A percentile compares a stretch with the other conserved stretches of the same genome.
Conservation (phyloP, 2,797 vertebrate species). For the Sebastes kiyomatsui region DNA sequence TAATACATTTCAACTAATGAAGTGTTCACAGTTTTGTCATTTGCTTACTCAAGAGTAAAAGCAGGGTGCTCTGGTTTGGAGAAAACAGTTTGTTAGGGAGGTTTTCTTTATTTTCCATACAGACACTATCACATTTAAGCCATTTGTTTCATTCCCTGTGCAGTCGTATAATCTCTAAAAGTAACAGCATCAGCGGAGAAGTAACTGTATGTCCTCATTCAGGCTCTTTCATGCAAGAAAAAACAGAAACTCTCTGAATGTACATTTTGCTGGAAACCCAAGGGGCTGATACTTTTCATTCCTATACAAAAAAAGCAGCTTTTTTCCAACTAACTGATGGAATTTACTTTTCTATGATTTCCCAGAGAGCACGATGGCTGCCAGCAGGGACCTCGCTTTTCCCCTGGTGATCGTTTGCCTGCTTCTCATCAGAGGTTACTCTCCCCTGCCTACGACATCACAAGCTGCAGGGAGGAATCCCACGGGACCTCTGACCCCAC, state of each 20-base stretch:
- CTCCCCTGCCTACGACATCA: conserved; percentile 27
- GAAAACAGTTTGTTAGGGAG: not conserved
- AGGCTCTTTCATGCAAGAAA: not conserved
- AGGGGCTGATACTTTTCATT: not conserved
- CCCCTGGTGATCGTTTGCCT: conserved; percentile 55
- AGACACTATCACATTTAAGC: not conserved
- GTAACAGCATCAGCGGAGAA: not conserved
- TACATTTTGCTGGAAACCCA: conserved; percentile 5
- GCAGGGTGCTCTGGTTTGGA: not conserved
- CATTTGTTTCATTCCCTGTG: not conserved
- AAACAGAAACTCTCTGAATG: not conserved
- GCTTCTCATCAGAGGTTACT: conserved; percentile 52
- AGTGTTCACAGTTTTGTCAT: not conserved
- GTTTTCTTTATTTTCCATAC: not conserved
- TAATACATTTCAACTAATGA: not conserved
- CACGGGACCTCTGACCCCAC: not conserved
- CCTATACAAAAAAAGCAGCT: conserved; percentile 14
- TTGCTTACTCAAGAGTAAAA: not conserved
- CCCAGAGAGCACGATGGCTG: conserved; percentile 59
- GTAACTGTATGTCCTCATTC: conserved; percentile 10
- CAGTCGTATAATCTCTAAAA: not conserved
- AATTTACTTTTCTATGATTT: conserved; percentile 21
- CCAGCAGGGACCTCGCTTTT: conserved; percentile 26
- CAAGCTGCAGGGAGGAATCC: not conserved
- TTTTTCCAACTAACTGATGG: conserved; percentile 25